Base-by-base conservation (phyloP, 2,888 invertebrate genomes). In the Drosophila pseudotalamancana region DNA sequence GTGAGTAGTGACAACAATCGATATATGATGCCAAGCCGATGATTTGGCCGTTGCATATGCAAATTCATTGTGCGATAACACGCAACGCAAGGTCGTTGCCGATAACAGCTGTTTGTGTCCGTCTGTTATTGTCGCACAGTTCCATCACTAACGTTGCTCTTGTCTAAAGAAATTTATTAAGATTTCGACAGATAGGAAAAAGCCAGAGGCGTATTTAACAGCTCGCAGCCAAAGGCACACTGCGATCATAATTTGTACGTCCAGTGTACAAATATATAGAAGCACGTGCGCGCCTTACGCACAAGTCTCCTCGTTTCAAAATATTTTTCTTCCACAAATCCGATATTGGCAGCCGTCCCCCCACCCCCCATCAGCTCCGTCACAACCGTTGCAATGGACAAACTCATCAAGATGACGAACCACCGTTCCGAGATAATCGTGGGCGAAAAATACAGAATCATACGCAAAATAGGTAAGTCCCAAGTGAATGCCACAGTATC, bases 371-470 rank as follows among this genome's bases (percentile, higher is more conserved):
- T 14, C 57, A 57, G 16, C 25, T 42, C 9, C 14, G 29, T 29
- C 43, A 43, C 19, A 31, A 56, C 46, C 32, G 32, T 32, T 14
- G 11, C 21, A 40, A 61, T 61, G 60, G 60, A 61, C 62, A 61
- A 61, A 27, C 49, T 61, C 27, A 61, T 61, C 27, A 61, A 61
- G 40, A 40, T 90, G 86, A 90, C 88, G 80, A 90, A 90, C 68
- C 87, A 77, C 65, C 86, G 91, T 59, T 84, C 90, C 90, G 96
- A 97, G 92, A 95, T 96, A 92, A 94, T 97, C 91, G 95, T 97
- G 92, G 97, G 96, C 92, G 96, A 96, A 89, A 97, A 96, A 93
- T 99, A 98, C 93, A 95, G 98, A 92, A 94, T 99, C 90, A 95
- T 98, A 91, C 95, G 98, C 88, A 98, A 98, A 95, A 98, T 99